Percentiles rank a stretch among this genome's conserved stretches.
phyloP scores from a whole-genome alignment of 37 sponge, comb jelly and placozoan genomes.

The Chondrosia reniformis region DNA sequence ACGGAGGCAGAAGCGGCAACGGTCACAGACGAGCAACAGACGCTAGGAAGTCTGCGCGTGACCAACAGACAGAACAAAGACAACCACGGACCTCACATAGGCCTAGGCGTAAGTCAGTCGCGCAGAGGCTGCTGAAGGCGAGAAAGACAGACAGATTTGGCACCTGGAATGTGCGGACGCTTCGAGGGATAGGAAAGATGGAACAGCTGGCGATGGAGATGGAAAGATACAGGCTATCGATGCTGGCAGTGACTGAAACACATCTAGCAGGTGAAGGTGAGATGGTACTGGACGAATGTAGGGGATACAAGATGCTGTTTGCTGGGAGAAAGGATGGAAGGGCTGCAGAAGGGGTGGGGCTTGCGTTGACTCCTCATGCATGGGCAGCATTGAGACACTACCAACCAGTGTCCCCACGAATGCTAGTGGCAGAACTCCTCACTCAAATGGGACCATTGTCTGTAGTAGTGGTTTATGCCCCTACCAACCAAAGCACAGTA shows the following conservation, averaged over 20 bases:
- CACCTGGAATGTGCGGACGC: conserved; percentile 12
- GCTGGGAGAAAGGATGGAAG: neutral
- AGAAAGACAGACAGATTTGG: neutral
- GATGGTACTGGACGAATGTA: neutral
- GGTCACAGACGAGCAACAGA: neutral
- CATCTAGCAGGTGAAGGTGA: conserved; percentile 1
- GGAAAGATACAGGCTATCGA: neutral
- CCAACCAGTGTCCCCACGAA: neutral
- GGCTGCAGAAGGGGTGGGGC: neutral
- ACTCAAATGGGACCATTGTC: neutral
- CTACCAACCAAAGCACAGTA: neutral
- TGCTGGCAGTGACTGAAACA: conserved; percentile 2
- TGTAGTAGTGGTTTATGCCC: neutral
- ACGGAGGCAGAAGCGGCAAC: neutral
- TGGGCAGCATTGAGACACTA: neutral
- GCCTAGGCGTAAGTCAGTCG: conserved; percentile 6
- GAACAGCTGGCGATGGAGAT: neutral
- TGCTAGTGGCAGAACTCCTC: neutral
- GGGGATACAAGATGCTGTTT: neutral
- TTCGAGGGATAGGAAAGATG: neutral
- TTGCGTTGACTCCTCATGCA: neutral
- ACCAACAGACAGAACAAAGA: conserved; percentile 9
- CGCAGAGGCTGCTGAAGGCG: neutral
- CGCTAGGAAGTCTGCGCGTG: neutral
- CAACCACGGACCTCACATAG: too few relatives aligned